Percentiles rank a stretch among this genome's conserved stretches.
phyloP scores from a whole-genome alignment of 2,113 vertebrate genomes.

The Caloenas nicobarica region DNA sequence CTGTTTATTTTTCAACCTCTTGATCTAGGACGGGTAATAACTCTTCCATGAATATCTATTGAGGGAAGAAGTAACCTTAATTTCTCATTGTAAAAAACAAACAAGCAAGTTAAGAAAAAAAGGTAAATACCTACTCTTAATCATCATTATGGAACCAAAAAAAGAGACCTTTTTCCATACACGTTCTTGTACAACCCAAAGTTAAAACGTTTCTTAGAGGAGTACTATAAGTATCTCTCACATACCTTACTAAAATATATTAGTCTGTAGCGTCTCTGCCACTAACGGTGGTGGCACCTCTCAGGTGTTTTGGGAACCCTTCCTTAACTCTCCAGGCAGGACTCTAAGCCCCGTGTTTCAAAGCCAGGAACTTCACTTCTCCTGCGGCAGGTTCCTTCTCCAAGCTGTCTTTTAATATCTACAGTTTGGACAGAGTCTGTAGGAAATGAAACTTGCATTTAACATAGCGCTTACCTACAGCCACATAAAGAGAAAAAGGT shows the following conservation, averaged over 20 bases:
- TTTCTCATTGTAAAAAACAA: neutral
- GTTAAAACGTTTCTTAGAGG: neutral
- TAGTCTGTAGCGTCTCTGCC: neutral
- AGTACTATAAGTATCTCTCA: neutral
- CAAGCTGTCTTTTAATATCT: neutral
- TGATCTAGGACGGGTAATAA: neutral
- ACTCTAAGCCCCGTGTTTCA: neutral
- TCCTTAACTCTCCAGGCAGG: neutral
- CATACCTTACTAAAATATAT: neutral
- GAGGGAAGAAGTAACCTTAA: neutral
- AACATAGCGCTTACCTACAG: neutral
- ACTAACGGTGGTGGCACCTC: neutral
- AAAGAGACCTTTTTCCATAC: neutral
- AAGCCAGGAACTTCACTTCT: neutral
- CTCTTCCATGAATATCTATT: neutral
- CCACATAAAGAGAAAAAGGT: neutral
- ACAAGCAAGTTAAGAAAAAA: neutral
- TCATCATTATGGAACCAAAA: neutral
- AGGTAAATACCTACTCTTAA: neutral
- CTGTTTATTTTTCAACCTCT: neutral
- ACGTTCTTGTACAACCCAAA: neutral
- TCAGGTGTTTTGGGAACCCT: neutral
- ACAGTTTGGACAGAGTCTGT: neutral
- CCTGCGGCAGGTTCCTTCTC: neutral
- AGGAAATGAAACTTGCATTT: neutral